These are phyloP conservation scores for Agrochola macilenta DNA, from an alignment of 2,888 invertebrate genomes.

Conservation along the genomic window DNA sequence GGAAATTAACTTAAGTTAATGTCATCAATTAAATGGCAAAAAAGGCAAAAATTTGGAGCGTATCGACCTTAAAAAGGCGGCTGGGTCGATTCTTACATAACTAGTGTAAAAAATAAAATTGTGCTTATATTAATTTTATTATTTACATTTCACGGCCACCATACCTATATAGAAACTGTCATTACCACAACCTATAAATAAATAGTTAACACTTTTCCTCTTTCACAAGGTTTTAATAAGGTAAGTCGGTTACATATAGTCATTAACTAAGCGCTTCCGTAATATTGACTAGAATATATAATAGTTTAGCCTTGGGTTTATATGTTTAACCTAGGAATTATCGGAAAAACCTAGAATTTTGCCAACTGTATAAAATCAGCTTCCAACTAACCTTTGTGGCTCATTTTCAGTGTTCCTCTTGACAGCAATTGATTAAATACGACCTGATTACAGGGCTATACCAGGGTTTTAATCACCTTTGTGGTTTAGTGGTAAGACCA, in stretches of 20 bases:
- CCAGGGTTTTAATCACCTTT: too few relatives aligned
- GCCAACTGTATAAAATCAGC: neutral
- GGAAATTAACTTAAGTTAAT: too few relatives aligned
- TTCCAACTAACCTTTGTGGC: neutral
- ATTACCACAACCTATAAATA: slow-evolving; percentile 48
- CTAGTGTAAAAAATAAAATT: neutral
- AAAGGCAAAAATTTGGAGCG: too few relatives aligned
- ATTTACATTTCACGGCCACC: slow-evolving; percentile 30
- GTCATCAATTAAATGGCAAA: too few relatives aligned
- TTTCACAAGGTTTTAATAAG: slow-evolving; percentile 63
- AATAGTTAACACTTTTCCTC: slow-evolving; percentile 58
- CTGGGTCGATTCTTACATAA: too few relatives aligned
- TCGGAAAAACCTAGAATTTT: slow-evolving; percentile 25
- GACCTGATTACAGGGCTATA: neutral
- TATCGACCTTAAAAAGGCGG: too few relatives aligned
- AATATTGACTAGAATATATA: slow-evolving; percentile 61
- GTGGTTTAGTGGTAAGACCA: too few relatives aligned
- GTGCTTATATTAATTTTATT: neutral
- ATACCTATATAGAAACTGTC: neutral
- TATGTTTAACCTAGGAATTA: slow-evolving; percentile 43
- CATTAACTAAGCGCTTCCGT: slow-evolving; percentile 52
- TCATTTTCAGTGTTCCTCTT: neutral
- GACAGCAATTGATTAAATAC: neutral
- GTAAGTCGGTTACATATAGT: slow-evolving; percentile 53
- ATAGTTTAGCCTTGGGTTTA: slow-evolving; percentile 32